Evolutionary conservation across 2,888 invertebrate species (phyloP).

Genomic region (Drosophila emarginata): DNA sequence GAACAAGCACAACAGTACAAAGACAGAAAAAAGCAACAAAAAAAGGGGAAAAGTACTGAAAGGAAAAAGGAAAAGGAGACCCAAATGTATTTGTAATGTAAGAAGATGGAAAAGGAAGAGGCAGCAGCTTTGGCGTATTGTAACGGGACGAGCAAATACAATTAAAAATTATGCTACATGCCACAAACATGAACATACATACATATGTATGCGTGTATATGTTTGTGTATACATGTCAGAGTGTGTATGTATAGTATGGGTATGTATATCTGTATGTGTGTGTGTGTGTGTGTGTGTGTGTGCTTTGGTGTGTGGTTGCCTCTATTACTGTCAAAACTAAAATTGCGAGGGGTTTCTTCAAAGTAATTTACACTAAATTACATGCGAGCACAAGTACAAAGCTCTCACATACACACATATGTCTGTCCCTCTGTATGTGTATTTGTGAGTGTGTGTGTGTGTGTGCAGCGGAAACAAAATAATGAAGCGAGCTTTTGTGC

Average conservation of each 20-base stretch:
- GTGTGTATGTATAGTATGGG: slow-evolving; percentile 7
- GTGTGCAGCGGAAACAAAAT: slow-evolving; percentile 59
- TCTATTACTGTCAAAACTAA: slow-evolving; percentile 57
- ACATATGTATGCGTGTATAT: slow-evolving; percentile 13
- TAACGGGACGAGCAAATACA: slow-evolving; percentile 63
- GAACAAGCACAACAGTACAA: no score
- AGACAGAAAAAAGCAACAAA: slow-evolving; percentile 1
- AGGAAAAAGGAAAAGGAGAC: slow-evolving; percentile 30
- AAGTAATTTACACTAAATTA: slow-evolving; percentile 74
- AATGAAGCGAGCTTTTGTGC: slow-evolving; percentile 68
- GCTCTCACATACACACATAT: slow-evolving; percentile 28
- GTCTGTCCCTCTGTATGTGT: background rate
- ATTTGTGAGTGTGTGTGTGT: slow-evolving; percentile 12
- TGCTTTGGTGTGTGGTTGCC: slow-evolving; percentile 23
- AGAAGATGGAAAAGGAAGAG: background rate
- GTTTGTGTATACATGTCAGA: slow-evolving; percentile 15
- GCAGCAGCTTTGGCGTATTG: background rate
- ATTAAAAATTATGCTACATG: slow-evolving; percentile 63
- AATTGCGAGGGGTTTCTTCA: slow-evolving; percentile 60
- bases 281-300: slow-evolving; percentile 15
- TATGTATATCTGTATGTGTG: slow-evolving; percentile 16
- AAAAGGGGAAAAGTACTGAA: background rate
- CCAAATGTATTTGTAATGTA: slow-evolving; percentile 37
- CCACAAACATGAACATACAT: slow-evolving; percentile 33
- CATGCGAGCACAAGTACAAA: slow-evolving; percentile 59